These are phyloP conservation scores for Ctena decussata DNA, from an alignment of 2,888 invertebrate genomes.

Conservation along the genomic window DNA sequence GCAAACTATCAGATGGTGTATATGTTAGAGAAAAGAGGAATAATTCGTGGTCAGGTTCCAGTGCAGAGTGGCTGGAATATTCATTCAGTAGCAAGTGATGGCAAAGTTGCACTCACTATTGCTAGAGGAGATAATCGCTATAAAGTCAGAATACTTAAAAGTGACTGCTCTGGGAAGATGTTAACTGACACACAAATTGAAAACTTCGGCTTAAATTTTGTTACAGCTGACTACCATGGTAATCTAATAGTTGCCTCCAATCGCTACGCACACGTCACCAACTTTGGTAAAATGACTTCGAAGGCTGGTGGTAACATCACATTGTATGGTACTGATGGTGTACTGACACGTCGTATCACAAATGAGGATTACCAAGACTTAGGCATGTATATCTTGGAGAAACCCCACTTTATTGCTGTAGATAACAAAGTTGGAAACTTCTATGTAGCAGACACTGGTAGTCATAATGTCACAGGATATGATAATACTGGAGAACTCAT, in stretches of 20 bases:
- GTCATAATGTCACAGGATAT: conserved; percentile 76
- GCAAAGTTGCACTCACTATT: conserved; percentile 77
- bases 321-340: conserved; percentile 73
- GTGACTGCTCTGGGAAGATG: conserved; percentile 74
- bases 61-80: conserved; percentile 78
- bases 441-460: conserved; percentile 78
- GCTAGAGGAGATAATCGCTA: conserved; percentile 81
- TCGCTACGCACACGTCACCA: conserved; percentile 74
- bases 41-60: conserved; percentile 77
- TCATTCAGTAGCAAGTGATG: conserved; percentile 79
- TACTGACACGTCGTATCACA: conserved; percentile 73
- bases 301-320: conserved; percentile 81
- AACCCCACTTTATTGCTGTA: conserved; percentile 75
- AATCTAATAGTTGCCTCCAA: conserved; percentile 78
- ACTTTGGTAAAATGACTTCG: conserved; percentile 73
- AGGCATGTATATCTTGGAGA: conserved; percentile 75
- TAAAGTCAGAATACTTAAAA: conserved; percentile 79
- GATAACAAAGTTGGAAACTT: conserved; percentile 72
- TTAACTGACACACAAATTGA: conserved; percentile 78
- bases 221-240: conserved; percentile 74
- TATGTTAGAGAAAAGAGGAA: conserved; percentile 80
- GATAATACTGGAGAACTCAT: conserved; percentile 73
- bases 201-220: conserved; percentile 79
- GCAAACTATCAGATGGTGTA: conserved; percentile 73
- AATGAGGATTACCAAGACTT: conserved; percentile 77